phyloP scores from a whole-genome alignment of 53 echinoderm and acorn worm genomes.

The Paelopatides confundens region DNA sequence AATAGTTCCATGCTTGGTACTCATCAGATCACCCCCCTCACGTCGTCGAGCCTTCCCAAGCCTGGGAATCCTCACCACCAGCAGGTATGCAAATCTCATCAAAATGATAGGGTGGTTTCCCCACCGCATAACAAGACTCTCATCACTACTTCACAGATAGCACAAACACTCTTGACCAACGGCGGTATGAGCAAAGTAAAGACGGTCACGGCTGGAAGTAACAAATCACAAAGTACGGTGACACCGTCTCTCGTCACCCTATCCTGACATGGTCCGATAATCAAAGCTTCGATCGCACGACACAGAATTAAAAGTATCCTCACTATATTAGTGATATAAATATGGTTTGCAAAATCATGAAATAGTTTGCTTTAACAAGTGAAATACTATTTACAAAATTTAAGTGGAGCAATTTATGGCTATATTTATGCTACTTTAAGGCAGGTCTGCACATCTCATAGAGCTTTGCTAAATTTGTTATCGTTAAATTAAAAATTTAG shows the following conservation, averaged over 20 bases:
- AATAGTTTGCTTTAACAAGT: too few species aligned
- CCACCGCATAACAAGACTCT: background rate
- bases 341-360: too few species aligned
- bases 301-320: too few species aligned
- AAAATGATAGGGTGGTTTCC: background rate
- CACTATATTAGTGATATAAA: too few species aligned
- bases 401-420: too few species aligned
- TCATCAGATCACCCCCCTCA: background rate
- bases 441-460: too few species aligned
- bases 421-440: too few species aligned
- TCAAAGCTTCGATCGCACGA: too few species aligned
- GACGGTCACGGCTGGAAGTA: slow-evolving; percentile 15
- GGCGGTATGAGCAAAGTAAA: slow-evolving; percentile 2
- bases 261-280: background rate
- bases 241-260: background rate
- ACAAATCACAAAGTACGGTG: background rate
- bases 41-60: background rate
- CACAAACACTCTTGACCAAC: slow-evolving; percentile 49
- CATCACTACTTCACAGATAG: slow-evolving; percentile 70
- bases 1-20: background rate
- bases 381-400: too few species aligned
- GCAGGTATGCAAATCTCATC: background rate
- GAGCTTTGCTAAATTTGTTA: too few species aligned
- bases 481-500: too few species aligned
- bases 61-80: background rate